These are phyloP conservation scores for Entomobrya proxima DNA, from an alignment of 2,888 invertebrate species.

Conservation along the genomic window DNA sequence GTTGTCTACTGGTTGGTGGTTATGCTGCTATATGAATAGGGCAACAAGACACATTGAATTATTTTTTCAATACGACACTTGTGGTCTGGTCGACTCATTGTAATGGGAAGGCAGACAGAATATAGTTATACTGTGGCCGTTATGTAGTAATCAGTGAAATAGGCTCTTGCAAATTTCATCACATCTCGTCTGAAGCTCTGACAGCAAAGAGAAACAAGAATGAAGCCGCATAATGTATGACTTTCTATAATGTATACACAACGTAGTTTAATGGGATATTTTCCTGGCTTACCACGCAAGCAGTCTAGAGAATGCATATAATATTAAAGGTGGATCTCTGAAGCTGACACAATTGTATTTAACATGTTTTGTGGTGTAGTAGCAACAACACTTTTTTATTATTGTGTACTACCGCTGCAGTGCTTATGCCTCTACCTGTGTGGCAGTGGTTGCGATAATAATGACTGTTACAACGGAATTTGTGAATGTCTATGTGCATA, in stretches of 20 bases:
- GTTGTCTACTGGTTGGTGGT: neutral
- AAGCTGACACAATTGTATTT: conserved; percentile 49
- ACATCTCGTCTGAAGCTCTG: conserved; percentile 34
- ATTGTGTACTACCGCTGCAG: neutral
- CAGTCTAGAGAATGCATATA: too few relatives aligned
- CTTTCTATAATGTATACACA: neutral
- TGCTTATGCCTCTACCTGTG: neutral
- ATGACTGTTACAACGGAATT: neutral
- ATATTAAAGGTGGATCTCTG: conserved; percentile 1
- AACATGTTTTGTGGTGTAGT: conserved; percentile 4
- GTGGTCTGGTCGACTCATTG: conserved; percentile 56
- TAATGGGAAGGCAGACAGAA: conserved; percentile 30
- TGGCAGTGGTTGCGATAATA: conserved; percentile 2
- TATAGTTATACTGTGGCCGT: neutral
- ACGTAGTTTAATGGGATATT: neutral
- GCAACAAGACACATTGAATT: conserved; percentile 52
- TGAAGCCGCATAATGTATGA: conserved; percentile 21
- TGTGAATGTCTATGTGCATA: neutral
- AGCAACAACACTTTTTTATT: neutral
- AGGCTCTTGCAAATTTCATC: conserved; percentile 67
- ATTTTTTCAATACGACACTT: conserved; percentile 66
- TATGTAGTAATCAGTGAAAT: conserved; percentile 61
- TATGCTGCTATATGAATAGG: conserved; percentile 26
- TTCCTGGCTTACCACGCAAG: neutral
- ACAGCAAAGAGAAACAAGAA: conserved; percentile 54